Evolutionary conservation across 1,140 invertebrate genomes (phyloP), one percentile per base, ranked within the genome.

Genomic region (Neodiprion lecontei): DNA sequence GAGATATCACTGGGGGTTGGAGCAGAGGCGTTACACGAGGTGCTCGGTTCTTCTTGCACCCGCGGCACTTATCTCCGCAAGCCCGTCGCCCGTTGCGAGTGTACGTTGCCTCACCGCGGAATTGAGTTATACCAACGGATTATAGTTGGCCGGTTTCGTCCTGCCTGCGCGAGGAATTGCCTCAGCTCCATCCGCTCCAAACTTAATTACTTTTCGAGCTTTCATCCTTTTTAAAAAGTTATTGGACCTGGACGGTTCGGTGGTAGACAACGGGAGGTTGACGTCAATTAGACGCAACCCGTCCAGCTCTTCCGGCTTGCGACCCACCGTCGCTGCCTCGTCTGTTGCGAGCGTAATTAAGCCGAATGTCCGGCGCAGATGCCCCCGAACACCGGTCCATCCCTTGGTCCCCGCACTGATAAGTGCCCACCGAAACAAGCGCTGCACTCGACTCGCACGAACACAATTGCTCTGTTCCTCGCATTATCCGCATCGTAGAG

Each of bases 361-460:
- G 82, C 78, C 75, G 81, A 84, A 84, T 83, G 84, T 86, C 84
- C 83, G 79, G 81, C 82, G 80, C 84, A 86, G 84, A 84, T 84
- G 83, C 80, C 82, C 80, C 53, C 28, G 28, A 40, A 40, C 28
- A 40, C 28, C 5, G 28, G 28, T 40, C 28, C 28, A 40, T 73
- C 78, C 72, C 72, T 48, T 67, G 80, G 79, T 79, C 2, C 53
- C 5, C n/a, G 5, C 8, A 61, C n/a, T 17, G 53, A 61, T 61
- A 61, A 61, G 53, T 61, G n/a, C 53, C 53, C 11, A 9, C 53
- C n/a, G n/a, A 11, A n/a, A 61, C 11, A 61, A n/a, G 11, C n/a
- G 9, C 53, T 40, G 28, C 28, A 40, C 28, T 40, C 28, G 28
- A 40, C 28, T 40, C 5, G 2, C 28, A 40, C 2, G 28, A 40